phyloP scores from a whole-genome alignment of 2,113 vertebrate species.

The Corapipo altera region DNA sequence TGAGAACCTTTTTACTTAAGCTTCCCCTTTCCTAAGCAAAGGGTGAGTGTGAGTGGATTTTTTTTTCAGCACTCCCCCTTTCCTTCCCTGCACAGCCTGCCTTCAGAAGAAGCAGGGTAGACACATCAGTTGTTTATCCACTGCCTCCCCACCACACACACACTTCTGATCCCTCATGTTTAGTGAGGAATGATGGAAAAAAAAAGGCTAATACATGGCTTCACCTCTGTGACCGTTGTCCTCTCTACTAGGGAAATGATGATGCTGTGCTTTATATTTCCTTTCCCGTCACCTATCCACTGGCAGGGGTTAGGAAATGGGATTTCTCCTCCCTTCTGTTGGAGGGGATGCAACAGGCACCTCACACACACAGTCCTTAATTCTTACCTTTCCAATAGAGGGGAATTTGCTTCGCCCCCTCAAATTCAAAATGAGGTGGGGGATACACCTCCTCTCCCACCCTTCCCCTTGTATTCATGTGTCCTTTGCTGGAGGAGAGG shows the following conservation, averaged over 20 bases:
- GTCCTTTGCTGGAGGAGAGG: not conserved
- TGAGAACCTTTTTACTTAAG: not conserved
- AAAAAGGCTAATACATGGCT: not conserved
- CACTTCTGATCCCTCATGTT: not conserved
- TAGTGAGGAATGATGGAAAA: not conserved
- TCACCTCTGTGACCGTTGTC: not conserved
- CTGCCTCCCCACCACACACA: not conserved
- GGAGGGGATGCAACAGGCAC: not conserved
- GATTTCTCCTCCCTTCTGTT: not conserved
- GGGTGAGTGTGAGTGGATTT: not conserved
- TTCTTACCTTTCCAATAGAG: not conserved
- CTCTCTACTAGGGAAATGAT: not conserved
- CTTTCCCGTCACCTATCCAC: not conserved
- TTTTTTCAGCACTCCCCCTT: accelerated
- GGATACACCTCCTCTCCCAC: not conserved
- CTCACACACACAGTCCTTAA: not conserved
- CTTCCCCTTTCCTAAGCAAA: not conserved
- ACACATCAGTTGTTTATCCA: not conserved
- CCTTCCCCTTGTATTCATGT: not conserved
- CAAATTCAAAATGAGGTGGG: not conserved
- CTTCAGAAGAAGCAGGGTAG: not conserved
- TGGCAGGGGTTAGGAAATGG: not conserved
- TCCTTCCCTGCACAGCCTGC: not conserved
- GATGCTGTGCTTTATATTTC: not conserved
- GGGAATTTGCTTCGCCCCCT: not conserved